Evolutionary conservation across 2,888 invertebrate species (phyloP).

Genomic region (Lasius platythorax): DNA sequence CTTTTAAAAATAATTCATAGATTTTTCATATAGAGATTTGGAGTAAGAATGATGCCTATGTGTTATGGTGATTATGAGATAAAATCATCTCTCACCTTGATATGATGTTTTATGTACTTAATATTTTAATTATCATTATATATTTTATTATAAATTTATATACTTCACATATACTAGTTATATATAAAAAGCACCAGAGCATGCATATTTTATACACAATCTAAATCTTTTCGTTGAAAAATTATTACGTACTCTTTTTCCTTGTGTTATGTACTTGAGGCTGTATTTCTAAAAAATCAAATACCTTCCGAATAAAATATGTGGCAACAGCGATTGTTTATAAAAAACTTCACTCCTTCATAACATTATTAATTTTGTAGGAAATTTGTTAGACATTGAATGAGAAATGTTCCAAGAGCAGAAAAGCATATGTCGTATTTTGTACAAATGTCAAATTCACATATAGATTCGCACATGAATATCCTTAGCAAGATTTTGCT

Average conservation of each 20-base stretch:
- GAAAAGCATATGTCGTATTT: constrained; percentile 55
- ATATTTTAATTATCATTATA: constrained; percentile 59
- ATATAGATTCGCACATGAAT: constrained; percentile 31
- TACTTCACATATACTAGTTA: constrained; percentile 69
- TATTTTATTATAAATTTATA: constrained; percentile 65
- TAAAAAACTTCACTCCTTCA: constrained; percentile 71
- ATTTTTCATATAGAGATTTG: constrained; percentile 35
- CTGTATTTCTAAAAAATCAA: constrained; percentile 61
- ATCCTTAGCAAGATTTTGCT: constrained; percentile 37
- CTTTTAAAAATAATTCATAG: constrained; percentile 61
- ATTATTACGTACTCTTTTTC: constrained; percentile 54
- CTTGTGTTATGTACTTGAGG: constrained; percentile 61
- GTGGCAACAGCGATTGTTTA: constrained; percentile 61
- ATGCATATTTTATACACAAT: constrained; percentile 69
- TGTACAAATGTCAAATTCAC: constrained; percentile 64
- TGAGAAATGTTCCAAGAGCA: constrained; percentile 66
- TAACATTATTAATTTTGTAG: constrained; percentile 69
- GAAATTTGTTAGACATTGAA: constrained; percentile 66
- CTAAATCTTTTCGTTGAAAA: constrained; percentile 53
- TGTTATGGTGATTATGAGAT: constrained; percentile 50
- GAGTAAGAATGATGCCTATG: constrained; percentile 47
- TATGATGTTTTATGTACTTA: constrained; percentile 71
- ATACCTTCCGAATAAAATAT: constrained; percentile 57
- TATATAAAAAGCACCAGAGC: constrained; percentile 77
- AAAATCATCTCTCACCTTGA: constrained; percentile 63